Conservation (phyloP, 2,888 invertebrate genomes). For the Agonum fuliginosum region DNA sequence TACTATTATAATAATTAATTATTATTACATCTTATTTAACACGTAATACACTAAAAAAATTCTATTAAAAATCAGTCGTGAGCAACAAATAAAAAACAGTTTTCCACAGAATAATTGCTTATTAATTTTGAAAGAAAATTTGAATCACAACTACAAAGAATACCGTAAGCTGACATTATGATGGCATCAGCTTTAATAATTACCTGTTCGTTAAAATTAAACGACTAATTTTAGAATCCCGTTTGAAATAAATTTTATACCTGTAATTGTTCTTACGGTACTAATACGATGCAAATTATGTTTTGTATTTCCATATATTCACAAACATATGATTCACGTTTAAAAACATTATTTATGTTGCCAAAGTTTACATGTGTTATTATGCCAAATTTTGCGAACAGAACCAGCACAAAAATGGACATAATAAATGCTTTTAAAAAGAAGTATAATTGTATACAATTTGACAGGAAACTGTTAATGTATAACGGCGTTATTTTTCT, state of each 20-base stretch:
- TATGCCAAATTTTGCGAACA: background rate
- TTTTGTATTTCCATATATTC: background rate
- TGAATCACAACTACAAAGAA: background rate
- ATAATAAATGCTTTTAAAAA: background rate
- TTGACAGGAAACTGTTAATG: background rate
- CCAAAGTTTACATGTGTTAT: background rate
- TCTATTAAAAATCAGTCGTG: background rate
- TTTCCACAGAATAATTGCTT: conserved; percentile 9
- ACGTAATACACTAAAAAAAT: conserved; percentile 13
- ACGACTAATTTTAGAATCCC: conserved; percentile 31
- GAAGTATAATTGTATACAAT: background rate
- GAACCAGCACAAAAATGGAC: background rate
- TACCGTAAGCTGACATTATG: conserved; percentile 15
- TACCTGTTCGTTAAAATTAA: conserved; percentile 24
- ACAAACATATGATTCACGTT: conserved; percentile 3
- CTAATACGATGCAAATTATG: conserved; percentile 16
- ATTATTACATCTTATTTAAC: conserved; percentile 25
- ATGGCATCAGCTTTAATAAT: conserved; percentile 23
- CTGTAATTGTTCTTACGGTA: conserved; percentile 26
- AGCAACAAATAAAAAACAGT: background rate
- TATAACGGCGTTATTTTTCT: conserved; percentile 4
- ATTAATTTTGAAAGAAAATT: conserved; percentile 11
- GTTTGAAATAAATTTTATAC: conserved; percentile 30
- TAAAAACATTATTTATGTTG: conserved; percentile 10
- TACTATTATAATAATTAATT: conserved; percentile 32